Evolutionary conservation across 2,888 invertebrate species (phyloP).

Genomic region (Cryptosula pallasiana): DNA sequence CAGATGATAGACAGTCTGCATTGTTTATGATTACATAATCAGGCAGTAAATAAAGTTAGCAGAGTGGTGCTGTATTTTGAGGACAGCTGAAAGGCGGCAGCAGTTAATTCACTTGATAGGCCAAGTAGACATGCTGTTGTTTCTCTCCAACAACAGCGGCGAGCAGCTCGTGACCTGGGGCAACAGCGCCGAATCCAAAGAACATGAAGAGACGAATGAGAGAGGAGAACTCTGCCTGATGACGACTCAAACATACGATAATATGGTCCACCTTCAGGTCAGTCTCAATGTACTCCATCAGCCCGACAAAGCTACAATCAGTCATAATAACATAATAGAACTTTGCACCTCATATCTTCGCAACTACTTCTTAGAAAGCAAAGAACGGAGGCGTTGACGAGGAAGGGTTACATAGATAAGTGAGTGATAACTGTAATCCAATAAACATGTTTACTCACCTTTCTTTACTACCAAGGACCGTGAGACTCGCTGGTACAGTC

Average conservation of each 20-base stretch:
- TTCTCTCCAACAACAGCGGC: not conserved
- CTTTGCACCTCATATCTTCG: no score
- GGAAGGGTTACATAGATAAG: no score
- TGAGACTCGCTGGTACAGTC: not conserved
- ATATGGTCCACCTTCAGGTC: not conserved
- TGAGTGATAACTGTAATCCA: no score
- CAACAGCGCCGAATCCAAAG: not conserved
- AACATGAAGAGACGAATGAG: conserved; percentile 8
- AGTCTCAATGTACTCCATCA: not conserved
- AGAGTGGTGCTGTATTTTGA: no score
- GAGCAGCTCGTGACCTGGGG: not conserved
- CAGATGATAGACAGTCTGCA: no score
- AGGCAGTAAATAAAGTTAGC: no score
- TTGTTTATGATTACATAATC: no score
- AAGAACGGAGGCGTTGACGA: no score
- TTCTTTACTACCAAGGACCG: conserved; percentile 7
- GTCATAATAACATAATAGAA: not conserved
- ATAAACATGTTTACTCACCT: no score
- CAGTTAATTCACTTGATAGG: no score
- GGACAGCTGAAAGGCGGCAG: no score
- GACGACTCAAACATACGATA: not conserved
- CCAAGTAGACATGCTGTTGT: not conserved
- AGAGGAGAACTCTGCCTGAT: not conserved
- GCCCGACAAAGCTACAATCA: conserved; percentile 2
- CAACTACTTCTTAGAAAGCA: no score